Percentiles rank a stretch among this genome's conserved stretches.
Evolutionary conservation across 2,888 invertebrate species (phyloP).

Genomic region (Schizotus pectinicornis): DNA sequence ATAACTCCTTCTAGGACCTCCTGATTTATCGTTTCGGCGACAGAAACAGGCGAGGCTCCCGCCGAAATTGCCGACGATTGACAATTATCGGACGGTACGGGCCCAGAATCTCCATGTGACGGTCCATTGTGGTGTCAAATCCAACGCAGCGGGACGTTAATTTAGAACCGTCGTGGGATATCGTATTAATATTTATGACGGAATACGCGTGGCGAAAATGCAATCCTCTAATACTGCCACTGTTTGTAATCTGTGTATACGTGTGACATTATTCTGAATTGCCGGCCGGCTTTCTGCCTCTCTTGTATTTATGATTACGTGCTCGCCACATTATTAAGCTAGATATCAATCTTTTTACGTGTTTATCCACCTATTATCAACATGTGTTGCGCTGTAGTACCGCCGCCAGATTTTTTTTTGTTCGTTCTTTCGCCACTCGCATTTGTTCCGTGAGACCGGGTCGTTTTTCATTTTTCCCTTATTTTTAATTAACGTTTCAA

Average conservation of each 20-base stretch:
- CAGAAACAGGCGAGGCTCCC: too few relatives aligned
- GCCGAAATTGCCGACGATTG: too few relatives aligned
- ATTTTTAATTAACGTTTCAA: constrained; percentile 22
- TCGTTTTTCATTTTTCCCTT: constrained; percentile 13
- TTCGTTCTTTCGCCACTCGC: constrained; percentile 1
- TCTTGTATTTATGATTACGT: constrained; percentile 42
- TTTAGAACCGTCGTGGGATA: constrained; percentile 29
- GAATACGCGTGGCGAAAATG: constrained; percentile 35
- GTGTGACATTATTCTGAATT: constrained; percentile 26
- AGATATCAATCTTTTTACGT: constrained; percentile 46
- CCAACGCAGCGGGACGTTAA: constrained; percentile 20
- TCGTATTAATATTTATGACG: constrained; percentile 39
- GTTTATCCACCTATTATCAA: constrained; percentile 43
- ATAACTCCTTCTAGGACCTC: too few relatives aligned
- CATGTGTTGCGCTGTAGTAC: constrained; percentile 32
- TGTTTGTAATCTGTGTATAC: constrained; percentile 32
- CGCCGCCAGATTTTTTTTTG: constrained; percentile 6
- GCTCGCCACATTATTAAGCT: constrained; percentile 41
- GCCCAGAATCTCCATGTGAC: background rate
- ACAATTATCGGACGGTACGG: too few relatives aligned
- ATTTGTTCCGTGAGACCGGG: constrained; percentile 12
- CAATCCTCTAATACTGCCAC: constrained; percentile 19
- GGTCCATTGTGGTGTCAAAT: constrained; percentile 16
- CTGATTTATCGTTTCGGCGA: too few relatives aligned
- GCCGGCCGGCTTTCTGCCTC: constrained; percentile 36